phyloP scores from a whole-genome alignment of 1,140 invertebrate genomes.

The Centruroides vittatus region DNA sequence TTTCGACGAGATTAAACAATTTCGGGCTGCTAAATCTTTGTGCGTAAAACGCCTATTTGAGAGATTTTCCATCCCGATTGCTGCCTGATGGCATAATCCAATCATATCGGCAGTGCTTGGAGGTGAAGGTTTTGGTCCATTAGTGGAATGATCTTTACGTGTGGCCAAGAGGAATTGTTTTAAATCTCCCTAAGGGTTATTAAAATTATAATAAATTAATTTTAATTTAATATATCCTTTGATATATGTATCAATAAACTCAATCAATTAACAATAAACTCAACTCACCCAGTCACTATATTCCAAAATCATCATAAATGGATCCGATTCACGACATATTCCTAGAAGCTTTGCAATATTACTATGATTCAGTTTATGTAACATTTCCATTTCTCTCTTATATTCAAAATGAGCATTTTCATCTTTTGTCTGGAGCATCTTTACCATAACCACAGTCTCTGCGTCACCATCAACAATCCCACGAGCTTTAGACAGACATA shows the following conservation, averaged over 20 bases:
- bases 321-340: constrained; percentile 64
- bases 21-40: constrained; percentile 80
- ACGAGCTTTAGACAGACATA: constrained; percentile 53
- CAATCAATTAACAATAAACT: constrained; percentile 18
- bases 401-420: constrained; percentile 64
- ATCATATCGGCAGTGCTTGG: constrained; percentile 53
- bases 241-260: neutral
- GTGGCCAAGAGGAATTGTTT: constrained; percentile 85
- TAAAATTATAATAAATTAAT: constrained; percentile 58
- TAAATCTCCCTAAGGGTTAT: constrained; percentile 79
- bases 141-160: constrained; percentile 38
- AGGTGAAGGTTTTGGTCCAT: constrained; percentile 37
- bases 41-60: constrained; percentile 59
- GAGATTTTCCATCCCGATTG: constrained; percentile 68
- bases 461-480: neutral
- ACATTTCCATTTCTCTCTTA: constrained; percentile 69
- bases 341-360: constrained; percentile 64
- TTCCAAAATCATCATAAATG: constrained; percentile 76
- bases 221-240: too few relatives aligned
- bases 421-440: constrained; percentile 57
- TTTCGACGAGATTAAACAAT: constrained; percentile 75
- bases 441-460: constrained; percentile 46
- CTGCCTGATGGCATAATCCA: constrained; percentile 58
- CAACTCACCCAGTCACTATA: constrained; percentile 66
- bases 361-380: constrained; percentile 60